These are phyloP conservation scores for Aplysina aerophoba DNA, from an alignment of 37 sponge, comb jelly and placozoan genomes.

Conservation along the genomic window DNA sequence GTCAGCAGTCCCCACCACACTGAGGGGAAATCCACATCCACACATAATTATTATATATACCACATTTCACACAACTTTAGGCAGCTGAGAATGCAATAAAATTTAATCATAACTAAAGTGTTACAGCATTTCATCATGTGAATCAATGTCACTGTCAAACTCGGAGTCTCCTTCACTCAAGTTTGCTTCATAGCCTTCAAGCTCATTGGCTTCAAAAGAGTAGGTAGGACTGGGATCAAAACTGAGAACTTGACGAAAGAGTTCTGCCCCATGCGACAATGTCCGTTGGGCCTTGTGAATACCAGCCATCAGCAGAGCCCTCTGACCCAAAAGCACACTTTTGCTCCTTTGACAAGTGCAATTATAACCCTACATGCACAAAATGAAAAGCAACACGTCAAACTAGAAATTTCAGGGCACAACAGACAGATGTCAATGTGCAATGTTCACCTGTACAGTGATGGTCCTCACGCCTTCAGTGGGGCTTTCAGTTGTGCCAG, in stretches of 20 bases:
- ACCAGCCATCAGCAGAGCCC: background rate
- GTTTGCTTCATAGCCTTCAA: background rate
- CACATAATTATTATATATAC: too few species aligned
- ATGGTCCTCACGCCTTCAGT: too few species aligned
- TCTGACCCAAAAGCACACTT: slow-evolving; percentile 93
- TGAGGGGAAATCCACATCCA: slow-evolving; percentile 83
- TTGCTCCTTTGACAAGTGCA: slow-evolving; percentile 84
- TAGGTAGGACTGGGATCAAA: background rate
- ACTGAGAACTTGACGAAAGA: background rate
- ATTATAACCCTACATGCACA: slow-evolving; percentile 65
- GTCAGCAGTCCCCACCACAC: slow-evolving; percentile 84
- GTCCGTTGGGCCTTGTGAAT: background rate
- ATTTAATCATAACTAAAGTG: too few species aligned
- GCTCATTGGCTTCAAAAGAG: background rate
- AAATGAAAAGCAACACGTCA: too few species aligned
- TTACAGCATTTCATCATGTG: too few species aligned
- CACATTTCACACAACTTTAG: too few species aligned
- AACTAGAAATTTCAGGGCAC: too few species aligned
- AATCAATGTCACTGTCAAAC: background rate
- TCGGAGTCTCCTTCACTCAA: background rate
- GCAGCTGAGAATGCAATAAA: too few species aligned
- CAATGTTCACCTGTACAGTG: too few species aligned
- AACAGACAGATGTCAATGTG: too few species aligned
- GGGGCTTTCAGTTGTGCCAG: too few species aligned
- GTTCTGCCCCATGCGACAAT: background rate